Base-by-base conservation (phyloP, 2,113 vertebrate genomes). In the Pterophyllum scalare region DNA sequence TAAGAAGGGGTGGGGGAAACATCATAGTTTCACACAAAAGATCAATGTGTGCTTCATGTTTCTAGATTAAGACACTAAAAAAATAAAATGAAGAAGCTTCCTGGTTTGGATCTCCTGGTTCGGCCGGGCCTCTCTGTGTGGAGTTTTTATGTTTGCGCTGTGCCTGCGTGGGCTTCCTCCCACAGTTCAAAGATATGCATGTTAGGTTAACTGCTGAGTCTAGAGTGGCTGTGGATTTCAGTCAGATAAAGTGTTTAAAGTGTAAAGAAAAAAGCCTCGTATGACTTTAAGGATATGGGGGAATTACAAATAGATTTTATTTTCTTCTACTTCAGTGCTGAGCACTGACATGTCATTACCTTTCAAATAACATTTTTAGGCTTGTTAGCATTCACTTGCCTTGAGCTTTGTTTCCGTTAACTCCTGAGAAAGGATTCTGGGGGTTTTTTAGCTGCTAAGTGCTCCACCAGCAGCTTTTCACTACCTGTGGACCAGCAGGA, bases 391-490 rank as follows among this genome's bases (percentile, higher is more conserved):
- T 72, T 0, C 2, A 72, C 49, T 20, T 49, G 22, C 17, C 24
- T 31, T 72, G 65, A 72, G 26, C 26, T 52, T 70, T 49, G 43
- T 70, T 70, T 52, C 43, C 65, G 13, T 72, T 52, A 31, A 52
- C 49, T 9, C 12, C 2, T 0, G 17, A 70, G 65, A 52, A 72
- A 72, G 0, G 11, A 33, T 72, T 72, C 11, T 72, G 43, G 33
- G 33, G 31, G 5, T 31, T 70, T 15, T 28, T 70, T 70, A 49
- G 15, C 6, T 49, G 46, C 15, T 49, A 17, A 17, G 17, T 17
- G 46, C 15, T 17, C 5, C 46, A 49, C 14, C 5, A 0, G 20
- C 26, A 72, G 1, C 46, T 72, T 54, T 31, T 72, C 43, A 52
- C 24, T 70, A 70, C 9, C 40, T 70, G 6, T 52, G 24, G 43